phyloP scores from a whole-genome alignment of 2,113 vertebrate species.

The Accipiter virgatus region DNA sequence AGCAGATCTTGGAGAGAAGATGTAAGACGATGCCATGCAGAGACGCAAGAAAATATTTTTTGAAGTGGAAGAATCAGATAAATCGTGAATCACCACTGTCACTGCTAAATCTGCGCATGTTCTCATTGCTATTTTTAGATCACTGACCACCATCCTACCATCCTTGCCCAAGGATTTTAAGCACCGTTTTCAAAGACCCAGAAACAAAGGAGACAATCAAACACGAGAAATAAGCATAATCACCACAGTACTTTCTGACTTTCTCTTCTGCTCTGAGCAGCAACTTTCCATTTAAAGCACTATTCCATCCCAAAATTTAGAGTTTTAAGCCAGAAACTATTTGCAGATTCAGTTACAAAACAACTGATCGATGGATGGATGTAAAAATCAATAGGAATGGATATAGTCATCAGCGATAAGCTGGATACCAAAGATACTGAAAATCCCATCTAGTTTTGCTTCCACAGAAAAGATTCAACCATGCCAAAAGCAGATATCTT shows the following conservation, averaged over 20 bases:
- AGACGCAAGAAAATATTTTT: conserved; percentile 46
- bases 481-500: neutral
- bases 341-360: neutral
- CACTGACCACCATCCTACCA: conserved; percentile 29
- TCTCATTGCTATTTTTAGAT: conserved; percentile 26
- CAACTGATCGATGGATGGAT: neutral
- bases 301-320: neutral
- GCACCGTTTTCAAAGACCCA: neutral
- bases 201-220: neutral
- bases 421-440: neutral
- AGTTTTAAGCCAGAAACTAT: neutral
- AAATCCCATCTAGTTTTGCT: neutral
- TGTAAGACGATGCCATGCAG: conserved; percentile 36
- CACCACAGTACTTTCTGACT: neutral
- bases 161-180: conserved; percentile 22
- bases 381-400: neutral
- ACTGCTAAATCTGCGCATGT: neutral
- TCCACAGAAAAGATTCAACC: neutral
- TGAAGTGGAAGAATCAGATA: conserved; percentile 60
- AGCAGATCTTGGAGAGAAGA: conserved; percentile 46
- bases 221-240: neutral
- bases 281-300: neutral
- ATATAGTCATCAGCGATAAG: neutral
- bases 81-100: conserved; percentile 47
- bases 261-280: neutral